Evolutionary conservation across 2,888 invertebrate genomes (phyloP), one percentile per base, ranked within the genome.

Genomic region (Perithous albicinctus): DNA sequence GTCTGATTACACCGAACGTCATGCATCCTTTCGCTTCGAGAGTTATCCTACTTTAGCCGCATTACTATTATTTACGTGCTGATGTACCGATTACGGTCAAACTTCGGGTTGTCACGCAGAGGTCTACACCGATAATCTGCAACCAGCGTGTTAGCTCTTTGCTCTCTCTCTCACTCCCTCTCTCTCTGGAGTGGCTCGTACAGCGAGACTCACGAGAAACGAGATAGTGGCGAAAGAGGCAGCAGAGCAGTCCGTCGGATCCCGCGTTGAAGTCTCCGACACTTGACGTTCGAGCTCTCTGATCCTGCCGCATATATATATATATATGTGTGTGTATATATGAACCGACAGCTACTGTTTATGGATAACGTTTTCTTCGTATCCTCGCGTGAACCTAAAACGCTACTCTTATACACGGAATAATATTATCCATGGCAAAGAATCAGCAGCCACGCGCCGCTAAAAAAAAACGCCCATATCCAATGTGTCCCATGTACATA

Each of bases 201-300:
- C 15, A 15, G 7, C 15, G 56, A 20, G 51, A 15, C 26, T 7
- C n/a, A 4, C 5, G 35, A 15, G 59, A 29, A n/a, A 15, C 54
- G 48, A 64, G 43, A 32, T 8, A 69, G 20, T 1, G 5, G 48
- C 54, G 12, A 46, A 1, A 72, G 54, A 38, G 29, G 32, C 67
- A 74, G 69, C 74, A 15, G 5, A 81, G 80, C 73, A 81, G 75
- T 89, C 91, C 91, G 91, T 88, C 91, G 91, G 91, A 85, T 88
- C 88, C 88, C 84, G 91, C 91, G 87, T 91, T 91, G 87, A 91
- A 91, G 89, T 91, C 91, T 90, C 91, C 89, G 69, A 63, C 59
- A 59, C 59, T 59, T 59, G 59, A 59, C 35, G 59, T 59, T 56
- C 32, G 59, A n/a, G 59, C 56, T 56, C 56, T 29, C 29, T 41